Evolutionary conservation across 1,140 invertebrate genomes (phyloP).

Genomic region (Neotoxoptera formosana): DNA sequence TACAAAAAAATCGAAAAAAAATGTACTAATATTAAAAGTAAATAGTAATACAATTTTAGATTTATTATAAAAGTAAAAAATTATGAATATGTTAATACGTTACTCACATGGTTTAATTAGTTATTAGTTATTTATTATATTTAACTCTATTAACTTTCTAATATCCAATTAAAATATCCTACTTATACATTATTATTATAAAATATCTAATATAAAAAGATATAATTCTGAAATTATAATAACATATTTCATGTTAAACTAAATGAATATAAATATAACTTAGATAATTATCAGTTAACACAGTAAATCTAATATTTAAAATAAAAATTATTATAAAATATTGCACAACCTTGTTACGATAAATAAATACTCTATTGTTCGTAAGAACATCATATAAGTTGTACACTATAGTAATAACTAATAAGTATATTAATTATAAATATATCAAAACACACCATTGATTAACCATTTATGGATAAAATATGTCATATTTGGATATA

Average conservation of each 20-base stretch:
- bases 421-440: neutral
- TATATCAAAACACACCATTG: constrained; percentile 21
- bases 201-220: constrained; percentile 28
- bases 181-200: neutral
- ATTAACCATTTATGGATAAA: neutral
- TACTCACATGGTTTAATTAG: neutral
- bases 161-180: neutral
- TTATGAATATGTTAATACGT: neutral
- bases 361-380: constrained; percentile 28
- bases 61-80: constrained; percentile 36
- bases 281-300: neutral
- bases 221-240: neutral
- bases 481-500: neutral
- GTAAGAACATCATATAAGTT: neutral
- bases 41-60: neutral
- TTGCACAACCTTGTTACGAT: constrained; percentile 39
- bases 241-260: neutral
- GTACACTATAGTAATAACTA: neutral
- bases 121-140: neutral
- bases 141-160: neutral
- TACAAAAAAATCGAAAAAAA: neutral
- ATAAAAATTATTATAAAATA: constrained; percentile 35
- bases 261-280: neutral
- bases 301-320: neutral
- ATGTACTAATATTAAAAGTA: neutral